Evolutionary conservation across 2,113 vertebrate genomes (phyloP).

Genomic region (Sisor rabdophorus): DNA sequence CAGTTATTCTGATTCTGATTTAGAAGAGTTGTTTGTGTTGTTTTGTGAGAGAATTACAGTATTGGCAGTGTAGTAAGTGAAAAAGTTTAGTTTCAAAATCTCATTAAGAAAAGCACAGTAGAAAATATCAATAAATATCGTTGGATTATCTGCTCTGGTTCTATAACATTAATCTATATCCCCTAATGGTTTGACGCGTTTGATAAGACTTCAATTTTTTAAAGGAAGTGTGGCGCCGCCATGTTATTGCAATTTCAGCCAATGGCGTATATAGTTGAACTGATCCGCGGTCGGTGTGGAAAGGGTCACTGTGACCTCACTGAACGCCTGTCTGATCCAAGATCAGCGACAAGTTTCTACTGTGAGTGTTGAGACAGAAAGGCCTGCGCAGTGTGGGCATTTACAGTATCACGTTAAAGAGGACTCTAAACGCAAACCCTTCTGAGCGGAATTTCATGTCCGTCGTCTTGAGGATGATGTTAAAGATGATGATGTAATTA

Average conservation of each 20-base stretch:
- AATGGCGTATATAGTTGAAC: neutral
- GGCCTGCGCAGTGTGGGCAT: neutral
- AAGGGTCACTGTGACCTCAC: neutral
- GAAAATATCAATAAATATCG: too few species aligned
- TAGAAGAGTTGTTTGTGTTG: too few species aligned
- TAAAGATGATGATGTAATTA: neutral
- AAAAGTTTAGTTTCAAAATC: too few species aligned
- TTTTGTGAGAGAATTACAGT: too few species aligned
- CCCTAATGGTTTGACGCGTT: too few species aligned
- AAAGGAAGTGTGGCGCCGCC: neutral
- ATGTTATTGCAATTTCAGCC: neutral
- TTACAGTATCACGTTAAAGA: neutral
- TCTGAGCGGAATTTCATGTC: neutral
- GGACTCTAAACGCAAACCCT: neutral
- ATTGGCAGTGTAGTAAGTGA: too few species aligned
- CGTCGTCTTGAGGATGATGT: neutral
- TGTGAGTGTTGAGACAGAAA: neutral
- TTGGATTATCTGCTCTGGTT: too few species aligned
- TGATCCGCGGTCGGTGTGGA: neutral
- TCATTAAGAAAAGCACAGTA: too few species aligned
- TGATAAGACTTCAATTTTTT: neutral
- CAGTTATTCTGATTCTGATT: too few species aligned
- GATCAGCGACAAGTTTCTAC: neutral
- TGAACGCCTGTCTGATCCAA: neutral
- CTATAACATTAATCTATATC: too few species aligned